Percentiles rank a stretch among this genome's conserved stretches.
These are phyloP conservation scores for Drosophila grimshawi DNA, from an alignment of 1,140 invertebrate species.

Conservation along the genomic window DNA sequence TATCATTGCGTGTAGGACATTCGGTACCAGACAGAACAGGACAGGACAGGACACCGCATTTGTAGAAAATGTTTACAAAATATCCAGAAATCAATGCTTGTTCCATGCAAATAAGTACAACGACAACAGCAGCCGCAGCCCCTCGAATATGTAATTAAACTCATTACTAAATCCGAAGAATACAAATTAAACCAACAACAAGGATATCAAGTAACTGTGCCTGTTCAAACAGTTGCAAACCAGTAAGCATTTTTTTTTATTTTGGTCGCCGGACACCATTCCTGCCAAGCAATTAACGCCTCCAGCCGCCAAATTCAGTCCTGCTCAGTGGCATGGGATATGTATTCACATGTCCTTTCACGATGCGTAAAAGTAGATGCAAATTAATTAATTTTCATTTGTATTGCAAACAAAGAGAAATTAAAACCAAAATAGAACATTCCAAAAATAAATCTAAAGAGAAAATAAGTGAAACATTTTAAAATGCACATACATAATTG, in stretches of 20 bases:
- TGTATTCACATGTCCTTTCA: constrained; percentile 8
- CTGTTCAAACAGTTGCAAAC: constrained; percentile 42
- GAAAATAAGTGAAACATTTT: constrained; percentile 40
- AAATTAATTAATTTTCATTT: constrained; percentile 81
- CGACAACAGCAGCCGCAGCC: not conserved
- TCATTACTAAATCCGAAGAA: constrained; percentile 56
- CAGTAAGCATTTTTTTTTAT: constrained; percentile 29
- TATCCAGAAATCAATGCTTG: constrained; percentile 41
- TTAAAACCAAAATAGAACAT: not conserved
- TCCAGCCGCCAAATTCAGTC: no score
- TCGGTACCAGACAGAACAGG: not conserved
- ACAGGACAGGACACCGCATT: not conserved
- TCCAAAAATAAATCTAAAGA: no score
- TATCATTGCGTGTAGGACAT: not conserved
- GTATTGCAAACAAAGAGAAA: constrained; percentile 55
- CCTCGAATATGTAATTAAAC: constrained; percentile 61
- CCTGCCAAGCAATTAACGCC: constrained; percentile 33
- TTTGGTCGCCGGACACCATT: constrained; percentile 38
- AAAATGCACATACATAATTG: constrained; percentile 46
- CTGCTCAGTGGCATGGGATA: not conserved
- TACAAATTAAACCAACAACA: constrained; percentile 14
- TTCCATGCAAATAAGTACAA: constrained; percentile 49
- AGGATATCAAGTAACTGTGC: constrained; percentile 9
- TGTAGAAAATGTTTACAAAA: constrained; percentile 32
- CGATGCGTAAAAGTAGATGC: constrained; percentile 34